Evolutionary conservation across 2,888 invertebrate species (phyloP).

Genomic region (Ischnus inquisitorius): DNA sequence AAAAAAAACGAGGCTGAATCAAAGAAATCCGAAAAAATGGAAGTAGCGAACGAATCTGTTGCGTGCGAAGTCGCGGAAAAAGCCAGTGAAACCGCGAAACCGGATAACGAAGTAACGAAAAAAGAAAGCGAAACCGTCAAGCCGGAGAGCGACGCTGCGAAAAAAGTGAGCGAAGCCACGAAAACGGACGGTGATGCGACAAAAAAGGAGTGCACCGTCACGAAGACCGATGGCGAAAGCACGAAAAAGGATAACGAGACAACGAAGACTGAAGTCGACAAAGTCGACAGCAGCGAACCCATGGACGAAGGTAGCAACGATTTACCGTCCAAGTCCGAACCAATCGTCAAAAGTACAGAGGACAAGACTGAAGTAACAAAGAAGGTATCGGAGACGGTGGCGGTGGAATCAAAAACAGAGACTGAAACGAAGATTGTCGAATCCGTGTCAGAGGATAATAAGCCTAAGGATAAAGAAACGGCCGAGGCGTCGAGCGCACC

Average conservation of each 20-base stretch:
- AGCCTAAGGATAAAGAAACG: constrained; percentile 71
- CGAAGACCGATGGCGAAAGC: constrained; percentile 40
- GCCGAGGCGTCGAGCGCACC: constrained; percentile 57
- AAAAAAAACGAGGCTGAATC: constrained; percentile 68
- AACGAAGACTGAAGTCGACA: constrained; percentile 54
- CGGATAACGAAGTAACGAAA: constrained; percentile 51
- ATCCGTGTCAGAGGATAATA: constrained; percentile 69
- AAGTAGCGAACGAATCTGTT: constrained; percentile 77
- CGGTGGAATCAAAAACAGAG: constrained; percentile 62
- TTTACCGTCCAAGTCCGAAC: constrained; percentile 64
- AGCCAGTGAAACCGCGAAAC: constrained; percentile 26
- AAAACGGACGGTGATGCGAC: constrained; percentile 57
- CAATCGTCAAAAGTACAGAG: constrained; percentile 68
- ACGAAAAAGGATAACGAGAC: constrained; percentile 63
- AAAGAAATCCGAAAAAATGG: constrained; percentile 83
- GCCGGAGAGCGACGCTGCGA: constrained; percentile 29
- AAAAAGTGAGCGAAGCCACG: constrained; percentile 52
- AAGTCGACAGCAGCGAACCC: constrained; percentile 61
- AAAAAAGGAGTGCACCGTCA: constrained; percentile 36
- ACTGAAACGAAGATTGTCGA: constrained; percentile 60
- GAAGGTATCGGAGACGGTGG: constrained; percentile 61
- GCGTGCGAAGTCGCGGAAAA: constrained; percentile 39
- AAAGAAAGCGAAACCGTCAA: constrained; percentile 47
- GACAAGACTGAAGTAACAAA: constrained; percentile 74
- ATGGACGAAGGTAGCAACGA: constrained; percentile 64